Base-by-base conservation (phyloP, 2,113 vertebrate genomes). In the Cottus gobio region DNA sequence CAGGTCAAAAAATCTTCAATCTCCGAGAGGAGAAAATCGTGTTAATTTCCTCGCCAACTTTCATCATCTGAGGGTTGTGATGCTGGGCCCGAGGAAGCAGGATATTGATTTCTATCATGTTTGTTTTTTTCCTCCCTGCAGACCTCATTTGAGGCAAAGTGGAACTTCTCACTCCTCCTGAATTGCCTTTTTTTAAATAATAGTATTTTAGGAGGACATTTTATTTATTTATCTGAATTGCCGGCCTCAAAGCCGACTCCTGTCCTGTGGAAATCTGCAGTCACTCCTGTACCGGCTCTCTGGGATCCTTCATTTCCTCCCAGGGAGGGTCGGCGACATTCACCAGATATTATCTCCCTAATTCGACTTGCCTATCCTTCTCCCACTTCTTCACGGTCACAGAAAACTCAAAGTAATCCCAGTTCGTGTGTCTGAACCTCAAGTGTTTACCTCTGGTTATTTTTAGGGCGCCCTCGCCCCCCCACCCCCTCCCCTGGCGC, bases 381-480 rank as follows among this genome's bases (percentile, higher is more conserved):
- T 31, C 16, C 9, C 58, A 28, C 1, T 0, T 75, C 31, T 81
- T 7, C 4, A 24, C 56, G 18, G 46, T 12, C 24, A 4, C 15
- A 58, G 28, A 28, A 28, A 8, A 54, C 16, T 37, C 20, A 60
- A 54, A 82, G 71, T 16, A 0, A 26, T 62, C 7, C 15, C 44
- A 34, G 30, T 71, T 22, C 46, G 57, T 20, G 58, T 16, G 56
- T 30, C 26, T 28, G 26, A 50, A 66, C 5, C 39, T 72, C 81
- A 26, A 74, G 56, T 66, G 50, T 75, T 65, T 65, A 78, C 71
- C 31, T 12, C 0, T 7, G 82, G 78, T 76, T 91, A 89, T 91
- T 90, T 90, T 87, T 90, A 87, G 89, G 82, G 75, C 2, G 3
- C 31, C 18, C 11, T 71, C 36, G n/a, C n/a, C n/a, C 42, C 50